Evolutionary conservation across 2,113 vertebrate genomes (phyloP).

Genomic region (Cebus imitator): DNA sequence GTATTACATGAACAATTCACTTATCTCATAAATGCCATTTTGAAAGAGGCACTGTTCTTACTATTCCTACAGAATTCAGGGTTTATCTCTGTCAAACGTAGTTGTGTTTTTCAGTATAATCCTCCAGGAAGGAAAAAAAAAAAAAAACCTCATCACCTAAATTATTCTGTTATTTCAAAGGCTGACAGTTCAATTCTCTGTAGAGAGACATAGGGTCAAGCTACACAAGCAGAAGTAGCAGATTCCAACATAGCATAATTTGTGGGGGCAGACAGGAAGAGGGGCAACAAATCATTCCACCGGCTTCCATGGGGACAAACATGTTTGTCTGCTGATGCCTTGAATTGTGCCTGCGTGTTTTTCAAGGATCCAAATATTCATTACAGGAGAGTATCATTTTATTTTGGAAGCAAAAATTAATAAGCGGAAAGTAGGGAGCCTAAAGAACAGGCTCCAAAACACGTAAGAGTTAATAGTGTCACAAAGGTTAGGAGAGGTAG

Average conservation of each 20-base stretch:
- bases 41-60: conserved; percentile 24
- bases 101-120: conserved; percentile 52
- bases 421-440: not conserved
- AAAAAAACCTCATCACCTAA: conserved; percentile 67
- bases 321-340: not conserved
- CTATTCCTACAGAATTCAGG: conserved; percentile 28
- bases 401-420: not conserved
- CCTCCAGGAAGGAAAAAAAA: conserved; percentile 27
- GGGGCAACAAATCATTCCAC: conserved; percentile 50
- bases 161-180: conserved; percentile 77
- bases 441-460: not conserved
- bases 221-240: conserved; percentile 28
- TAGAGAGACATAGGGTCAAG: conserved; percentile 71
- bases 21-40: conserved; percentile 53
- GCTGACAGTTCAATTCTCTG: conserved; percentile 78
- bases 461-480: not conserved
- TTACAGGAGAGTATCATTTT: not conserved
- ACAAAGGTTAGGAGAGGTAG: not conserved
- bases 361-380: not conserved
- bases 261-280: conserved; percentile 27
- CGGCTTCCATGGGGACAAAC: not conserved
- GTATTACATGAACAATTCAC: not conserved
- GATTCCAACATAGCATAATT: conserved; percentile 53
- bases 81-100: conserved; percentile 55
- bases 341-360: not conserved